Conservation (phyloP, 1,140 invertebrate genomes). For the Tribolium madens region DNA sequence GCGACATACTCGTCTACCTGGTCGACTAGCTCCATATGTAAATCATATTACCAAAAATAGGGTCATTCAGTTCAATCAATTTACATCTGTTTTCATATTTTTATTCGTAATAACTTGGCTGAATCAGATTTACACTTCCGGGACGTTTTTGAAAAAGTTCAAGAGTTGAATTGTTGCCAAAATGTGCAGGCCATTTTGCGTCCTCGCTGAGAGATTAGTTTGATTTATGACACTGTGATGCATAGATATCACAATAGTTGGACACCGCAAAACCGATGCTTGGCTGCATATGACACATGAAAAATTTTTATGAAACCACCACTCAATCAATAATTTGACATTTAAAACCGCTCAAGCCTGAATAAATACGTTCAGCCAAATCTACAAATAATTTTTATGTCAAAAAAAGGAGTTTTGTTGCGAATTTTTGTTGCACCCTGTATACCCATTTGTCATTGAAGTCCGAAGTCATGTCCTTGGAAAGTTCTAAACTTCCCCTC, state of each 20-base stretch:
- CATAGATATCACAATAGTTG: neutral
- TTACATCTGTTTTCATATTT: conserved; percentile 30
- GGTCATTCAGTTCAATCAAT: conserved; percentile 33
- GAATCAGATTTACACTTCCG: neutral
- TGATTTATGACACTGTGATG: neutral
- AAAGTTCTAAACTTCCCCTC: neutral
- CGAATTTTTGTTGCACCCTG: too few species aligned
- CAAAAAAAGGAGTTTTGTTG: too few species aligned
- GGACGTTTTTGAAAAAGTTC: neutral
- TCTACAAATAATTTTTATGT: too few species aligned
- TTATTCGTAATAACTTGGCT: neutral
- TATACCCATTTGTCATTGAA: too few species aligned
- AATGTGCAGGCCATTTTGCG: neutral
- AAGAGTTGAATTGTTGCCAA: conserved; percentile 3
- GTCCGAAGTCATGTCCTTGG: neutral
- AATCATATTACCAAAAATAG: conserved; percentile 36
- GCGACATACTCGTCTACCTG: conserved; percentile 41
- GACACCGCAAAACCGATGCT: neutral
- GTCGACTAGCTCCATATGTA: conserved; percentile 33
- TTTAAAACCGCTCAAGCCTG: too few species aligned
- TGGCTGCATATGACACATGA: too few species aligned
- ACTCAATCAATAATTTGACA: too few species aligned
- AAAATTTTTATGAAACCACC: too few species aligned
- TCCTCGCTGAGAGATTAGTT: neutral
- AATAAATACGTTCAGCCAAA: too few species aligned